A percentile compares a stretch with the other conserved stretches of the same genome.
phyloP scores from a whole-genome alignment of 2,113 vertebrate species.

The Xenopus laevis region DNA sequence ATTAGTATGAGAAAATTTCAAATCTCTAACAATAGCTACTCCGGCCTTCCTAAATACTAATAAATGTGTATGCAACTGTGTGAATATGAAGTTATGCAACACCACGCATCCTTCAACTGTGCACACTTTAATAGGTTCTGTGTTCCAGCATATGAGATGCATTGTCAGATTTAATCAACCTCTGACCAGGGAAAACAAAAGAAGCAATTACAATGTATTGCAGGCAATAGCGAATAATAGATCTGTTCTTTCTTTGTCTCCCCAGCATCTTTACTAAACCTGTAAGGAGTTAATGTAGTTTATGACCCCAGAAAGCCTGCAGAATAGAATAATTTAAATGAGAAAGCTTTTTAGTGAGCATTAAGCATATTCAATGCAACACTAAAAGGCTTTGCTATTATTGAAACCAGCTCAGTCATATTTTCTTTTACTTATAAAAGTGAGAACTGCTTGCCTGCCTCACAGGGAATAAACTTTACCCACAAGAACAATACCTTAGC shows the following conservation, averaged over 20 bases:
- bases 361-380: slow-evolving; percentile 45
- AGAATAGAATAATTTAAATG: slow-evolving; percentile 43
- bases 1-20: too few species aligned
- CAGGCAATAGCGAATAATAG: slow-evolving; percentile 30
- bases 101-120: too few species aligned
- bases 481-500: slow-evolving; percentile 43
- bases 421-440: slow-evolving; percentile 45
- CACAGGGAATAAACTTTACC: slow-evolving; percentile 44
- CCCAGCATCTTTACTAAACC: slow-evolving; percentile 27
- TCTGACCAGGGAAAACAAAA: slow-evolving; percentile 32
- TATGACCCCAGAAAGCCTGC: slow-evolving; percentile 43
- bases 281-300: slow-evolving; percentile 40
- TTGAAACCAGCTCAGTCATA: slow-evolving; percentile 41
- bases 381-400: slow-evolving; percentile 45
- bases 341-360: slow-evolving; percentile 39
- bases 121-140: too few species aligned
- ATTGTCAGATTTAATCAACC: slow-evolving; percentile 7
- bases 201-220: slow-evolving; percentile 26
- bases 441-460: slow-evolving; percentile 37
- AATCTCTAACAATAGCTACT: too few species aligned
- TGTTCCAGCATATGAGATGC: too few species aligned
- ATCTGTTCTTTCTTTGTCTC: slow-evolving; percentile 18
- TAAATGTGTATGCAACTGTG: too few species aligned
- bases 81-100: too few species aligned
- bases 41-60: too few species aligned